Conservation (phyloP, 1,140 invertebrate genomes). For the Campodea augens region DNA sequence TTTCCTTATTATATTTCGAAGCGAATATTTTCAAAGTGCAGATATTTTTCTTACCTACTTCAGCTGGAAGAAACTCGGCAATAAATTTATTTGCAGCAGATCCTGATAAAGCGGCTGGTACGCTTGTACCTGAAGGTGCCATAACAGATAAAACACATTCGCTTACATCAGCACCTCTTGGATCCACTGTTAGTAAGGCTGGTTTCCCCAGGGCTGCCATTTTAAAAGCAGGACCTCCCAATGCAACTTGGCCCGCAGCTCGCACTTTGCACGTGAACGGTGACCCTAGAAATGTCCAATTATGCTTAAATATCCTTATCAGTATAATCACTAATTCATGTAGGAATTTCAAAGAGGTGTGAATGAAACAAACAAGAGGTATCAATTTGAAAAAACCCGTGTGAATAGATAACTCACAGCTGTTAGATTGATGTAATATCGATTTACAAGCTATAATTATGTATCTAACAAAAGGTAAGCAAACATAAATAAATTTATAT, state of each 20-base stretch:
- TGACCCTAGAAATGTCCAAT: slow-evolving; percentile 38
- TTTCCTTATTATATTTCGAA: too few species aligned
- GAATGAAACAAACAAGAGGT: too few species aligned
- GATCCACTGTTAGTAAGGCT: slow-evolving; percentile 38
- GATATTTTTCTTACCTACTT: slow-evolving; percentile 43
- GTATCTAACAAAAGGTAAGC: too few species aligned
- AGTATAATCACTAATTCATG: too few species aligned
- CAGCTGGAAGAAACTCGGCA: slow-evolving; percentile 56
- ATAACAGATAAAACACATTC: slow-evolving; percentile 45
- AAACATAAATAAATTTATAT: too few species aligned
- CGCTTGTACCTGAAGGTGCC: slow-evolving; percentile 52
- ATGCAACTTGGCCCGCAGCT: slow-evolving; percentile 34
- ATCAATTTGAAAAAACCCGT: too few species aligned
- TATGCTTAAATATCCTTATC: too few species aligned
- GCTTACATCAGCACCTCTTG: slow-evolving; percentile 22
- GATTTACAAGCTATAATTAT: too few species aligned
- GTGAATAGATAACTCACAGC: too few species aligned
- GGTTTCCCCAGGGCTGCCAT: slow-evolving; percentile 36
- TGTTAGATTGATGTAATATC: too few species aligned
- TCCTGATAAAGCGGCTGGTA: slow-evolving; percentile 39
- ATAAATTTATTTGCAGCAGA: slow-evolving; percentile 37
- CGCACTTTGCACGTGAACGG: slow-evolving; percentile 70
- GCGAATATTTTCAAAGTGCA: neutral
- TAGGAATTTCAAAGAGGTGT: too few species aligned
- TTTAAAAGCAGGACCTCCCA: slow-evolving; percentile 37